Evolutionary conservation across 2,888 invertebrate species (phyloP), one percentile per base, ranked within the genome.

Genomic region (Phyto melanocephala): DNA sequence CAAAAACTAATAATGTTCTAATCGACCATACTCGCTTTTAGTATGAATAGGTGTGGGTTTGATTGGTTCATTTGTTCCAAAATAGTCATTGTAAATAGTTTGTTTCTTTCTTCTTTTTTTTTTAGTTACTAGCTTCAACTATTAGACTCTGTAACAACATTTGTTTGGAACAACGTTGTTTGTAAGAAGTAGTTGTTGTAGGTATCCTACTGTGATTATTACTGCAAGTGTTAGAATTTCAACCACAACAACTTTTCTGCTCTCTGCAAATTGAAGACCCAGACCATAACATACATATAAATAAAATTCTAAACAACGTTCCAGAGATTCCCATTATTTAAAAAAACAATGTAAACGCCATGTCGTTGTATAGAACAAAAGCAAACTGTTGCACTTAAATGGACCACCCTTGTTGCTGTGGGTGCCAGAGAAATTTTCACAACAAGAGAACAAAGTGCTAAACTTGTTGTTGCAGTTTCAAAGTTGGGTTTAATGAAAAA

Each of bases 131-230:
- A n/a, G 33, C 17, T 62, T 50, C 20, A 54, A n/a, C 40, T 17
- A 60, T 54, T 54, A 45, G 54, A 63, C 62, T 63, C 2, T 47
- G 37, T 42, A 37, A 24, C 15, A 68, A 60, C 45, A 35, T 60
- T 5, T 52, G 15, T 52, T 6, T 28, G 28, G 6, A 28, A 28
- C 6, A 28, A 28, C 28, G 28, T 24, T 50, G 17, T 1, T 28
- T 58, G 40, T 17, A 13, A 47, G 22, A 11, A 17, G 35, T 33
- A 37, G 22, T 15, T 56, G 42, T 54, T 65, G 20, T 56, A 68
- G 58, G 56, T 78, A 70, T 78, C 81, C 81, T 45, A 58, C 78
- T 82, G 81, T 78, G 81, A 75, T 82, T 78, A 82, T 78, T 78
- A 65, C 68, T 52, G 42, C 78, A 82, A 70, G 81, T 71, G 78